Conservation (phyloP, 2,797 vertebrate species). For the Betta splendens region DNA sequence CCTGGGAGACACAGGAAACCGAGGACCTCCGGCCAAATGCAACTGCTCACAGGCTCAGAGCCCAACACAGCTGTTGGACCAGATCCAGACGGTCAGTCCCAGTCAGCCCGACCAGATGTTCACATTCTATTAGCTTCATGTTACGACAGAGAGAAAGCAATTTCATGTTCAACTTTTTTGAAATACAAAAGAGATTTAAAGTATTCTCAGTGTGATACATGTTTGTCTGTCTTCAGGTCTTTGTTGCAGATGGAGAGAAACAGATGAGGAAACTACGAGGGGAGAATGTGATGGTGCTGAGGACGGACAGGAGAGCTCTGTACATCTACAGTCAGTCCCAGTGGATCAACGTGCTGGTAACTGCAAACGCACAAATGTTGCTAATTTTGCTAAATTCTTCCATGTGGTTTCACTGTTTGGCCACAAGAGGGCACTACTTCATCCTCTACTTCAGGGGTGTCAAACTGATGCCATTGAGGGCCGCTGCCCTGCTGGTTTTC, state of each 20-base stretch:
- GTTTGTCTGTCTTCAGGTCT: constrained; percentile 40
- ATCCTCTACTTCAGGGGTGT: too few species aligned
- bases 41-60: constrained; percentile 44
- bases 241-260: constrained; percentile 54
- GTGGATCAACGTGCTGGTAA: constrained; percentile 73
- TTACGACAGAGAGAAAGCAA: too few species aligned
- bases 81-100: constrained; percentile 45
- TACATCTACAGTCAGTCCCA: constrained; percentile 63
- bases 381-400: too few species aligned
- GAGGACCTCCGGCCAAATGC: constrained; percentile 43
- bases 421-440: too few species aligned
- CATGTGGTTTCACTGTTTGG: too few species aligned
- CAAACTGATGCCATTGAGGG: too few species aligned
- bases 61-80: neutral
- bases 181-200: too few species aligned
- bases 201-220: neutral
- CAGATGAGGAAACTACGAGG: constrained; percentile 59
- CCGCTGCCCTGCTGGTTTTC: too few species aligned
- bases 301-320: constrained; percentile 59
- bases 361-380: too few species aligned
- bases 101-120: too few species aligned
- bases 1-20: constrained; percentile 51
- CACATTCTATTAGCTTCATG: too few species aligned
- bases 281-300: constrained; percentile 67
- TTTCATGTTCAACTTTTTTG: too few species aligned